Conservation (phyloP, 2,797 vertebrate species). For the Nasua narica region DNA sequence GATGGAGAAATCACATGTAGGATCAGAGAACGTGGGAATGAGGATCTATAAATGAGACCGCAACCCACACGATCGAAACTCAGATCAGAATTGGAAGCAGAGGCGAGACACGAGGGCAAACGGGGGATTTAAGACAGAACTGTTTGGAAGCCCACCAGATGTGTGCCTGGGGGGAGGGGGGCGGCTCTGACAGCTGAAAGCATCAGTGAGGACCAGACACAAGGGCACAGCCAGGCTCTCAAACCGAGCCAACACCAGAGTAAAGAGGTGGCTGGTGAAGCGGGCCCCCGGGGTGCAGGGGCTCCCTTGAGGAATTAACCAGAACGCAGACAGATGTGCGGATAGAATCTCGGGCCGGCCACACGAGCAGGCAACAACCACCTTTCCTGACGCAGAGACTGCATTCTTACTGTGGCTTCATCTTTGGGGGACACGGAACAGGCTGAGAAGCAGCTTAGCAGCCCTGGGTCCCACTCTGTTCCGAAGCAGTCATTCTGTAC, state of each 20-base stretch:
- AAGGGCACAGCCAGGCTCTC: not conserved
- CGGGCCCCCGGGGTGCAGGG: fast-evolving
- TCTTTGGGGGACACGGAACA: not conserved
- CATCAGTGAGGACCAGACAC: fast-evolving
- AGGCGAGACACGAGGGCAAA: not conserved
- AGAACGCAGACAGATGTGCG: not conserved
- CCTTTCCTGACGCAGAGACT: not conserved
- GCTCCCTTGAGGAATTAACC: not conserved
- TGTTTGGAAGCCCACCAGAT: too few species aligned
- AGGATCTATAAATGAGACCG: not conserved
- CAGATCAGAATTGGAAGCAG: not conserved
- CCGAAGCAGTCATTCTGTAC: not conserved
- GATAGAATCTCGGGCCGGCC: not conserved
- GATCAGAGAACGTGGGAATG: not conserved
- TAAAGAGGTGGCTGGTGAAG: not conserved
- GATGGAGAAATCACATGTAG: not conserved
- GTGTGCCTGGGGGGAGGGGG: not conserved
- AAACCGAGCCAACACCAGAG: too few species aligned
- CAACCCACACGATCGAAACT: fast-evolving
- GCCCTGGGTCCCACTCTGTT: fast-evolving
- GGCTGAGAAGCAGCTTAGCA: not conserved
- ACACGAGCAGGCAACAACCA: not conserved
- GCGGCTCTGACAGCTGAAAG: not conserved
- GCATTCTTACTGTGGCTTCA: not conserved
- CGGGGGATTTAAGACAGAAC: fast-evolving